Conservation (phyloP, 2,797 vertebrate species). For the Emydoidea blandingii region DNA sequence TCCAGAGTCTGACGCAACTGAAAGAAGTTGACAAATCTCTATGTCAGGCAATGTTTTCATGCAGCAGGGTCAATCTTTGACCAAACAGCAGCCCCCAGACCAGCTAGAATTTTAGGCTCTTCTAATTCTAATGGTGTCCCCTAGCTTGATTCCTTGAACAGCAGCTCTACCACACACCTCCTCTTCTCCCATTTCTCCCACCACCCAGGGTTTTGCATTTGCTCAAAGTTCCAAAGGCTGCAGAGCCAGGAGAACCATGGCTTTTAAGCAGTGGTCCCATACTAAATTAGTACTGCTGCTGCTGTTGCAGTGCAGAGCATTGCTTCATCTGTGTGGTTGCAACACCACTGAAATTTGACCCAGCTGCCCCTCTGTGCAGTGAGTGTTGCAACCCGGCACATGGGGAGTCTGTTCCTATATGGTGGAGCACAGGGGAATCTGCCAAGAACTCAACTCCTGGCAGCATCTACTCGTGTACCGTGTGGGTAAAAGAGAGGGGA, state of each 20-base stretch:
- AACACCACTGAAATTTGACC: too few species aligned
- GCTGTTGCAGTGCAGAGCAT: too few species aligned
- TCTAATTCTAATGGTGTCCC: neutral
- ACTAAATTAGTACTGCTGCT: too few species aligned
- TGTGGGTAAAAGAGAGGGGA: too few species aligned
- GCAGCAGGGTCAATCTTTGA: fast-evolving
- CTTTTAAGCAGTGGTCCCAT: too few species aligned
- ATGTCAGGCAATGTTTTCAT: neutral
- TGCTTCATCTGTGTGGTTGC: too few species aligned
- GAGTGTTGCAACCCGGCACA: too few species aligned
- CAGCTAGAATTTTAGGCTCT: neutral
- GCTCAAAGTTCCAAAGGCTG: neutral
- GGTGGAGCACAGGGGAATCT: too few species aligned
- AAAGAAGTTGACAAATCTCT: neutral
- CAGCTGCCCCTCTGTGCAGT: too few species aligned
- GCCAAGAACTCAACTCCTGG: too few species aligned
- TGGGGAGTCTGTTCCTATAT: too few species aligned
- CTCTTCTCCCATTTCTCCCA: neutral
- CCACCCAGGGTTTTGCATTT: neutral
- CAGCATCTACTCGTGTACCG: too few species aligned
- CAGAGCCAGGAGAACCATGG: neutral
- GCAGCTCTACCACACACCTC: neutral
- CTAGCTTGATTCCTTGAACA: neutral
- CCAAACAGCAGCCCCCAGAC: neutral
- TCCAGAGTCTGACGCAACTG: neutral